Evolutionary conservation across 1,140 invertebrate genomes (phyloP).

Genomic region (Dendroctonus ponderosae): DNA sequence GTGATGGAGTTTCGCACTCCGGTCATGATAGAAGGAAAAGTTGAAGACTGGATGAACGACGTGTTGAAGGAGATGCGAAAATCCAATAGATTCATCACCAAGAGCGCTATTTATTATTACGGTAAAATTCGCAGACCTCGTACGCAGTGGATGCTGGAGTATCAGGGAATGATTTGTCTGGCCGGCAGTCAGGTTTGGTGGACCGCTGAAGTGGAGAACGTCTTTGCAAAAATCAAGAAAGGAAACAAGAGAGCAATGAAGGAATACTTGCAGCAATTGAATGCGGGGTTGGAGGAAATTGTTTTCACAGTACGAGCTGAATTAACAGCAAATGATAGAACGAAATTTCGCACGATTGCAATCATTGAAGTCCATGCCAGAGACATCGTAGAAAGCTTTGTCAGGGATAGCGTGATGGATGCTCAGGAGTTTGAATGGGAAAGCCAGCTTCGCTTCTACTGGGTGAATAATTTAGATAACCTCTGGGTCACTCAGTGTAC

Average conservation of each 20-base stretch:
- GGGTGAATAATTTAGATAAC: conserved; percentile 79
- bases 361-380: conserved; percentile 88
- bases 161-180: conserved; percentile 84
- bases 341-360: conserved; percentile 83
- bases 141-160: conserved; percentile 83
- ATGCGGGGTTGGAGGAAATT: conserved; percentile 80
- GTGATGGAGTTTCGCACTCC: conserved; percentile 75
- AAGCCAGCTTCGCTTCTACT: conserved; percentile 89
- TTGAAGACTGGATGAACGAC: conserved; percentile 89
- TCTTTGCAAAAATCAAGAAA: conserved; percentile 71
- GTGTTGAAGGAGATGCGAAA: conserved; percentile 79
- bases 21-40: conserved; percentile 60
- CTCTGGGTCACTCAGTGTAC: conserved; percentile 81
- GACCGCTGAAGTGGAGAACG: conserved; percentile 90
- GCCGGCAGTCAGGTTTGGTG: conserved; percentile 89
- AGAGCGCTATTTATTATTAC: conserved; percentile 84
- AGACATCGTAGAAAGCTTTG: conserved; percentile 85
- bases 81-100: conserved; percentile 81
- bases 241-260: conserved; percentile 86
- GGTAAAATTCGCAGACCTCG: conserved; percentile 61
- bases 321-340: conserved; percentile 74
- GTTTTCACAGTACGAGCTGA: conserved; percentile 71
- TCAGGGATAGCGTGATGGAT: conserved; percentile 80
- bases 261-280: conserved; percentile 77
- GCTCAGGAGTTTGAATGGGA: conserved; percentile 88